Base-by-base conservation (phyloP, 2,113 vertebrate genomes). In the Sakesphorus luctuosus region DNA sequence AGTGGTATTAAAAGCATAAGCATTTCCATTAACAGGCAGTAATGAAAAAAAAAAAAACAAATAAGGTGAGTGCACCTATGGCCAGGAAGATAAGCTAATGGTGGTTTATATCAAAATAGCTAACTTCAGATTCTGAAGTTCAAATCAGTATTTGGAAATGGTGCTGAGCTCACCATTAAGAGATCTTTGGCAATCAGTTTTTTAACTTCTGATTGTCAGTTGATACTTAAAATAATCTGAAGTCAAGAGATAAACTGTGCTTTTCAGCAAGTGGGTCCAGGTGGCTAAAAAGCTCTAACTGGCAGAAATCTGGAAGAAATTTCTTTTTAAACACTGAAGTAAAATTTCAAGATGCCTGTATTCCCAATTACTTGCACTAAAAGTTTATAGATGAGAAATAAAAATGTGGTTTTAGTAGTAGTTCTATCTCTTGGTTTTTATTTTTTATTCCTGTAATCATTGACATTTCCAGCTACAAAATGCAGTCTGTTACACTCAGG, bases 341-440 rank as follows among this genome's bases (percentile, higher is more conserved):
- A 93, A 93, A 93, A 96, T 87, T 87, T 96, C 61, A 93, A 88
- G 85, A 88, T 89, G 79, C n/a, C 50, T 88, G 47, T 71, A 90
- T 71, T 93, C 38, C 52, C 87, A 86, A 96, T 92, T 80, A 90
- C 76, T 92, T 84, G 52, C 53, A 95, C 74, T 95, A 87, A 82
- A 93, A 87, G 33, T 87, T 97, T 93, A 91, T 75, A 87, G 79
- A 44, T 77, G 56, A 72, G 66, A 95, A 91, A 95, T 92, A 89
- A 94, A 93, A 91, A 68, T 68, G 81, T 89, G 28, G 40, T 78
- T 93, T 87, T 71, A 13, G 47, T 91, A 89, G 61, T 84, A 78
- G 58, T 87, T 94, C 62, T 77, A 91, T 55, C 55, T 89, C 47
- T 18, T 84, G 58, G 9, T 35, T 87, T 74, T 86, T 58, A 50